Evolutionary conservation across 2,888 invertebrate species (phyloP), one percentile per base, ranked within the genome.

Genomic region (Drosophila siamana): DNA sequence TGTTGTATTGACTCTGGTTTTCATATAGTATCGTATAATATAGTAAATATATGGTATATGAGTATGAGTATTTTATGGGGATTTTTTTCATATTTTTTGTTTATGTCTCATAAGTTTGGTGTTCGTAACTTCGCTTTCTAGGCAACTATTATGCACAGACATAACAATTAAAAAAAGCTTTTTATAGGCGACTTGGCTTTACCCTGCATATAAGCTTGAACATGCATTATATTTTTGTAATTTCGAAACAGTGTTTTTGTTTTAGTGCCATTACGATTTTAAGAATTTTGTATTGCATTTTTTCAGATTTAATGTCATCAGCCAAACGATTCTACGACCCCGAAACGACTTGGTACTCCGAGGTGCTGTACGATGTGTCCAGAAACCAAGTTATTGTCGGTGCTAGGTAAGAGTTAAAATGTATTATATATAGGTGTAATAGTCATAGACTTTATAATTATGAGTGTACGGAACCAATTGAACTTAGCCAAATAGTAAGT

Each of bases 351-450:
- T 95, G 95, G 78, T 98, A 95, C 93, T 96, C 97, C 54, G 96
- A 97, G 93, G 93, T 98, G 90, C 93, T 97, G 62, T 96, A 98
- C 92, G 98, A 98, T 93, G 95, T 96, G 65, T 95, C 96, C 78
- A 94, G 97, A 90, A 96, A 96, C 92, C 97, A 98, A 93, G 94
- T 98, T 86, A 94, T 98, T 88, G 96, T 97, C 82, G 98, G 98
- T 78, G 97, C 97, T 83, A 95, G 97, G 97, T 97, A 93, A 94
- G 94, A 72, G 16, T 19, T 38, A 9, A 22, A 16, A 5, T 16
- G 3, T 0, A 3, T 4, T 33, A n/a, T 11, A 30, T 11, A 28
- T 9, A 40, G 8, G 11, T 30, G n/a, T 33, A 11, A 33, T 33
- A 33, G 30, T 33, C n/a, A 33, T n/a, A 4, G 5, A 11, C 33